Percentiles rank a stretch among this genome's conserved stretches.
These are phyloP conservation scores for Pipa parva DNA, from an alignment of 2,113 vertebrate species.

Conservation along the genomic window DNA sequence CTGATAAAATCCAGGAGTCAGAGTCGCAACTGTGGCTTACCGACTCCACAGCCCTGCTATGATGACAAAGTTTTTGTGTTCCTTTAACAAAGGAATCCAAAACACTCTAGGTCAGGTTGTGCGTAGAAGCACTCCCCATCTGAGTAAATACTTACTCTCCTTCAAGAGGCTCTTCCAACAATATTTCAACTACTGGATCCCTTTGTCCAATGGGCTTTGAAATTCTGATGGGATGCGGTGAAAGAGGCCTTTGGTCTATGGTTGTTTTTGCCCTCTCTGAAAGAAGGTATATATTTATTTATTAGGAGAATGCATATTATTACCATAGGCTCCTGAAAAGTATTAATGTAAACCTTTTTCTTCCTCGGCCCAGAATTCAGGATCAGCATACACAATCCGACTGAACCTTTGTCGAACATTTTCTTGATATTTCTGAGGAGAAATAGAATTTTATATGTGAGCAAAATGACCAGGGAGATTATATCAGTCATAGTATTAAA, in stretches of 20 bases:
- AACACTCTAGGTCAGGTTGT: too few relatives aligned
- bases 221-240: conserved; percentile 75
- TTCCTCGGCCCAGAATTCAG: conserved; percentile 58
- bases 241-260: conserved; percentile 49
- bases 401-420: conserved; percentile 76
- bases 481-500: too few relatives aligned
- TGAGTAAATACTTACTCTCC: conserved; percentile 65
- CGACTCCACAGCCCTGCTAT: too few relatives aligned
- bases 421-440: conserved; percentile 76
- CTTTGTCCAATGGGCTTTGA: conserved; percentile 54
- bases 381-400: conserved; percentile 74
- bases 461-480: too few relatives aligned
- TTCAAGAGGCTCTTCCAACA: conserved; percentile 66
- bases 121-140: too few relatives aligned
- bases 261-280: conserved; percentile 47
- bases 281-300: conserved; percentile 35
- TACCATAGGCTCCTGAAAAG: neutral
- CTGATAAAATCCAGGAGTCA: too few relatives aligned
- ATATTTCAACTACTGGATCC: conserved; percentile 57
- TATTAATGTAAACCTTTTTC: conserved; percentile 22
- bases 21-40: too few relatives aligned
- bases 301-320: neutral
- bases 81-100: too few relatives aligned
- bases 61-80: too few relatives aligned
- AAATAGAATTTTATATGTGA: conserved; percentile 16